These are phyloP conservation scores for Oreortyx pictus DNA, from an alignment of 2,797 vertebrate genomes.

Conservation along the genomic window DNA sequence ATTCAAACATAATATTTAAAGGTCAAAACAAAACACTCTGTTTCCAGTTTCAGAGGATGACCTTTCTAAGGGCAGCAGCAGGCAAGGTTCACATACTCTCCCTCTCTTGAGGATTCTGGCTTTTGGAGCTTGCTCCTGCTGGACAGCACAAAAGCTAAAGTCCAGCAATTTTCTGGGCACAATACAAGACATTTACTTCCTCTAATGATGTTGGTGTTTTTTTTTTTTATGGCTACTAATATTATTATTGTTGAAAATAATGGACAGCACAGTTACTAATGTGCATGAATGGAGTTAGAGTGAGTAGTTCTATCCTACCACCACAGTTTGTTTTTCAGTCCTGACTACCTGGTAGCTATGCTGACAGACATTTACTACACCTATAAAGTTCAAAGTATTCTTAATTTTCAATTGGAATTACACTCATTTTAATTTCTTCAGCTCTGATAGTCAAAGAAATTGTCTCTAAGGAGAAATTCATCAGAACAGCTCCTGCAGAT, in stretches of 20 bases:
- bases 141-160: not conserved
- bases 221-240: not conserved
- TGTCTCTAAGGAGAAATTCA: slow-evolving; percentile 18
- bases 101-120: not conserved
- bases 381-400: slow-evolving; percentile 5
- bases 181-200: not conserved
- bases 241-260: not conserved
- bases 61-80: slow-evolving; percentile 53
- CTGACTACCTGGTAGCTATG: not conserved
- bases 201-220: not conserved
- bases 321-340: not conserved
- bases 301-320: not conserved
- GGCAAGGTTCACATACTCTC: not conserved
- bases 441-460: not conserved
- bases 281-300: not conserved
- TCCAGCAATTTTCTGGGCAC: not conserved
- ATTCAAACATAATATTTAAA: slow-evolving; percentile 36
- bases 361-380: not conserved
- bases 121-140: slow-evolving; percentile 9
- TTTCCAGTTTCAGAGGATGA: not conserved
- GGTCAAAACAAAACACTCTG: slow-evolving; percentile 38
- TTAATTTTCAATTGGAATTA: slow-evolving; percentile 34
- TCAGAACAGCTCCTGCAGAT: slow-evolving; percentile 2
- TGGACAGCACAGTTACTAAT: not conserved
- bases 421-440: not conserved